These are phyloP conservation scores for Eurystomus glaucurus DNA, from an alignment of 2,797 vertebrate genomes.

Conservation along the genomic window DNA sequence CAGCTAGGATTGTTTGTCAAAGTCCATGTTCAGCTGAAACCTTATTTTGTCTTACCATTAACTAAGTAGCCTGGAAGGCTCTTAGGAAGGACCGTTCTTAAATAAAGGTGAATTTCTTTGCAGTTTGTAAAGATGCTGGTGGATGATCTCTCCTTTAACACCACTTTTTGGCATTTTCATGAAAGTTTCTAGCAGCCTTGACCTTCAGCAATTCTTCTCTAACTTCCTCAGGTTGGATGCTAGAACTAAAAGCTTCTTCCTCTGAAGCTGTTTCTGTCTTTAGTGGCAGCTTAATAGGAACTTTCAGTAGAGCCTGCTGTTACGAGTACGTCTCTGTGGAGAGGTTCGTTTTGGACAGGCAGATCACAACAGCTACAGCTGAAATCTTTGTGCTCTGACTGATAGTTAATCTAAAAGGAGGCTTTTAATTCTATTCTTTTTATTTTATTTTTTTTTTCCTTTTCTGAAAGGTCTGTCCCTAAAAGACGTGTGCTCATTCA, in stretches of 20 bases:
- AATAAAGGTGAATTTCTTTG: not conserved
- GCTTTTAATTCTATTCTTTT: not conserved
- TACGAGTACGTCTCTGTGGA: not conserved
- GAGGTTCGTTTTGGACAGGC: not conserved
- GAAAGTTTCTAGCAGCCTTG: not conserved
- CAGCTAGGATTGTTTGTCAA: not conserved
- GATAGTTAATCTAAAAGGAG: slow-evolving; percentile 17
- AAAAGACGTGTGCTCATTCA: not conserved
- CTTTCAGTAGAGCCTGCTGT: not conserved
- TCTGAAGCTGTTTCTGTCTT: slow-evolving; percentile 9
- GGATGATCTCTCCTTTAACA: not conserved
- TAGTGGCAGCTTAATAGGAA: slow-evolving; percentile 28
- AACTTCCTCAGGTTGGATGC: not conserved
- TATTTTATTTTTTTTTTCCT: not conserved
- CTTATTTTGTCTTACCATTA: not conserved
- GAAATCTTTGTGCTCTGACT: not conserved
- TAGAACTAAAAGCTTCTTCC: not conserved
- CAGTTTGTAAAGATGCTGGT: not conserved
- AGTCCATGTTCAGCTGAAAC: not conserved
- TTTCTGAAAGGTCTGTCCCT: not conserved
- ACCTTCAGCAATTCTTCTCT: not conserved
- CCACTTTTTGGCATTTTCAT: not conserved
- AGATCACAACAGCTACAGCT: not conserved
- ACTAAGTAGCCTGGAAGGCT: not conserved
- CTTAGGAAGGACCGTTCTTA: not conserved